Evolutionary conservation across 2,797 vertebrate genomes (phyloP).

Genomic region (Triplophysa bombifrons): DNA sequence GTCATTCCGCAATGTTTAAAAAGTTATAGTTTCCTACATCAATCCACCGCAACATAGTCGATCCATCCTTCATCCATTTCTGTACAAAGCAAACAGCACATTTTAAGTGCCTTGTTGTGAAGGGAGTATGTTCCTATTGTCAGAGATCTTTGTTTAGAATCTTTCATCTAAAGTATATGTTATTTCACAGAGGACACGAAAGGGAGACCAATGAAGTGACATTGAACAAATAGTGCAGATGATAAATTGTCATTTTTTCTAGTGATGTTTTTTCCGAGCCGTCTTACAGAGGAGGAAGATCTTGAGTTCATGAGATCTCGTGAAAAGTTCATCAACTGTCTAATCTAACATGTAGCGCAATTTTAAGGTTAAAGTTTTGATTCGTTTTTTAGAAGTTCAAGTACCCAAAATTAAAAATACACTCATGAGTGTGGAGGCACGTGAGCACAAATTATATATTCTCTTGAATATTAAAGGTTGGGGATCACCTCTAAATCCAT

Average conservation of each 20-base stretch:
- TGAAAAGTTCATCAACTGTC: neutral
- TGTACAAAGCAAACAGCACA: constrained; percentile 2
- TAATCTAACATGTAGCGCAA: neutral
- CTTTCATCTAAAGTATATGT: constrained; percentile 12
- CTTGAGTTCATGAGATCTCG: neutral
- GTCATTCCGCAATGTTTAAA: neutral
- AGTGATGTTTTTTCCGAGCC: neutral
- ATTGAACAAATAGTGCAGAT: neutral
- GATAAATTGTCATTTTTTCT: neutral
- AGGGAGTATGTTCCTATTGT: neutral
- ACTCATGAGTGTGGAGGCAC: neutral
- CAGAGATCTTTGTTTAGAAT: neutral
- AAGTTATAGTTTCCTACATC: neutral
- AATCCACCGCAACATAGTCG: neutral
- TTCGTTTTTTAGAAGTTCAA: too few species aligned
- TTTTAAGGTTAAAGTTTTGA: neutral
- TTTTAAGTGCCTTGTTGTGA: constrained; percentile 6
- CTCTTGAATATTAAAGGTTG: neutral
- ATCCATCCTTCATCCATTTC: neutral
- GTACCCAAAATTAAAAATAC: too few species aligned
- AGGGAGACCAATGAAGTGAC: neutral
- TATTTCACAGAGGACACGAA: constrained; percentile 3
- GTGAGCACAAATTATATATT: neutral
- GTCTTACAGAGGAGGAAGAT: neutral
- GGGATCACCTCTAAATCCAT: neutral